These are phyloP conservation scores for Eupithecia inturbata DNA, from an alignment of 2,888 invertebrate genomes.

Conservation along the genomic window DNA sequence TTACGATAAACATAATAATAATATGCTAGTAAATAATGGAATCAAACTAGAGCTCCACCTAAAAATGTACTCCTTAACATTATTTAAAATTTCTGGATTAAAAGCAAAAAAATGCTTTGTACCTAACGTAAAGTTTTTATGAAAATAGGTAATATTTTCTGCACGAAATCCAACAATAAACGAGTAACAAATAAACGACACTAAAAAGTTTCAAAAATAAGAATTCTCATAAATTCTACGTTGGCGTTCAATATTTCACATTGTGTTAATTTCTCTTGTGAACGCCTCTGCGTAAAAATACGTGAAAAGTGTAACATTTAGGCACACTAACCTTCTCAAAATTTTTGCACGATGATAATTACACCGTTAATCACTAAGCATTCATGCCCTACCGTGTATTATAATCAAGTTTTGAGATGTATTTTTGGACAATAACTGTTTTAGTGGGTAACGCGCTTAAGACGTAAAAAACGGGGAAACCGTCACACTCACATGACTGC, in stretches of 20 bases:
- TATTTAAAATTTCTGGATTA: neutral
- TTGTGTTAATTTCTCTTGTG: conserved; percentile 48
- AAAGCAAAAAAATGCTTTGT: neutral
- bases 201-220: conserved; percentile 35
- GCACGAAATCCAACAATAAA: neutral
- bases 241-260: conserved; percentile 46
- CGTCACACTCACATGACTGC: conserved; percentile 70
- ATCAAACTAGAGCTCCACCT: neutral
- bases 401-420: neutral
- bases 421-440: neutral
- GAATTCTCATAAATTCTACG: conserved; percentile 33
- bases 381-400: neutral
- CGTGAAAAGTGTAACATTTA: neutral
- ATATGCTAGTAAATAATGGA: neutral
- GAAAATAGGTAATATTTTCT: neutral
- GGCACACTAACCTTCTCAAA: neutral
- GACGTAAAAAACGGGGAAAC: conserved; percentile 57
- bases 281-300: conserved; percentile 32
- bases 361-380: neutral
- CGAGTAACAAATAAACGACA: conserved; percentile 34
- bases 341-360: neutral
- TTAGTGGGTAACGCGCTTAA: neutral
- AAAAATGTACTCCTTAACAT: neutral
- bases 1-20: neutral
- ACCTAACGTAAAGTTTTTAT: neutral